phyloP scores from a whole-genome alignment of 1,140 invertebrate genomes.

The Danaus plexippus region DNA sequence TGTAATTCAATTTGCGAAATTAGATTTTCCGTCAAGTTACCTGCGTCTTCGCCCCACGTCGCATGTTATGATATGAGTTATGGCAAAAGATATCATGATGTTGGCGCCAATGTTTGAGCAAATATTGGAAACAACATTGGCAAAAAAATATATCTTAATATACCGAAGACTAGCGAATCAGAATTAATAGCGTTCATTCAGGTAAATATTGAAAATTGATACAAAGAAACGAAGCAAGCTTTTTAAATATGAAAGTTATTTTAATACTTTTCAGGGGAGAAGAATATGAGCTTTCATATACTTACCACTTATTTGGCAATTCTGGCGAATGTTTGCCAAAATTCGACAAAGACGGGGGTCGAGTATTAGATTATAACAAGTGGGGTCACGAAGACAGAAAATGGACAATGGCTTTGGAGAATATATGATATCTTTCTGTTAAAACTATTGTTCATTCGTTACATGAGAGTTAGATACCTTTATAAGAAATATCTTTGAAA shows the following conservation, averaged over 20 bases:
- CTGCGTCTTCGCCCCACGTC: conserved; percentile 45
- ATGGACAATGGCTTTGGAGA: conserved; percentile 42
- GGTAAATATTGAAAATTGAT: no score
- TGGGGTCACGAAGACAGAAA: conserved; percentile 49
- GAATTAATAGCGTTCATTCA: no score
- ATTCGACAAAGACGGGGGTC: conserved; percentile 22
- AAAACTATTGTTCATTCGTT: no score
- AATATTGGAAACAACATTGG: not conserved
- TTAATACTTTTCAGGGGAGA: no score
- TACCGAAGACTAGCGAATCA: no score
- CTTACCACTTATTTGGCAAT: conserved; percentile 3
- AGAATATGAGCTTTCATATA: no score
- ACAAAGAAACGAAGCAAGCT: no score
- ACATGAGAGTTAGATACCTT: no score
- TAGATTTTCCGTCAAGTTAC: conserved; percentile 65
- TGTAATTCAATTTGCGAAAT: conserved; percentile 67
- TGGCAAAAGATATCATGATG: conserved; percentile 26
- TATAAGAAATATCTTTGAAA: no score
- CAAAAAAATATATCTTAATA: no score
- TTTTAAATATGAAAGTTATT: no score
- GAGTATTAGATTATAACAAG: conserved; percentile 59
- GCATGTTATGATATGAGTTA: conserved; percentile 18
- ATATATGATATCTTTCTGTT: conserved; percentile 32
- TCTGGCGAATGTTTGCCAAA: conserved; percentile 9
- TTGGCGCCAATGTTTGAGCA: conserved; percentile 23